Conservation (phyloP, 2,888 invertebrate species). For the Stenodera caucasica region DNA sequence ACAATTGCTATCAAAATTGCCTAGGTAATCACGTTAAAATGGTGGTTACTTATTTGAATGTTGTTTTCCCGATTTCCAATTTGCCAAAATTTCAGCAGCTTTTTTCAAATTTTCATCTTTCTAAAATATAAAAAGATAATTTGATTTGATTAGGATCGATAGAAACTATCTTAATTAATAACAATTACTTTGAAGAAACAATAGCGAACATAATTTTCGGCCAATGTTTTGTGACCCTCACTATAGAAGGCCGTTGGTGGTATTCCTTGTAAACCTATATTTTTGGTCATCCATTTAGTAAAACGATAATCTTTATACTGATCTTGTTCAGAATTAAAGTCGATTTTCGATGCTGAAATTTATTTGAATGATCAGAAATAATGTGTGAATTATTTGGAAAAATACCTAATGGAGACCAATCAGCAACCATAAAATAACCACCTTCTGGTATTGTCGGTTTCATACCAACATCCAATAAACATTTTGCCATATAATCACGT, state of each 20-base stretch:
- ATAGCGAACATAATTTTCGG: constrained; percentile 85
- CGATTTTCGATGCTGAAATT: constrained; percentile 64
- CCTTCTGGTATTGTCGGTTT: constrained; percentile 92
- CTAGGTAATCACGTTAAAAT: neutral
- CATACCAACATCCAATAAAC: constrained; percentile 80
- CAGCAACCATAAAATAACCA: constrained; percentile 96
- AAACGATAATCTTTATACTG: constrained; percentile 85
- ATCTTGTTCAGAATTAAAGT: constrained; percentile 71
- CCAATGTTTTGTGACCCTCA: constrained; percentile 73
- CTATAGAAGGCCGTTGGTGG: constrained; percentile 95
- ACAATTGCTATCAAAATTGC: too few relatives aligned
- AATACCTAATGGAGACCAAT: constrained; percentile 79
- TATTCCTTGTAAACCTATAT: constrained; percentile 89
- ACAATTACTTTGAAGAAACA: constrained; percentile 94
- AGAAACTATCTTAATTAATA: constrained; percentile 21
- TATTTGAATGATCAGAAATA: constrained; percentile 9
- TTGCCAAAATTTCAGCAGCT: constrained; percentile 65
- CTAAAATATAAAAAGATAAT: constrained; percentile 49
- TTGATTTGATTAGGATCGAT: constrained; percentile 16
- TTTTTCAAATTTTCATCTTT: constrained; percentile 73
- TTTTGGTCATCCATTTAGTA: constrained; percentile 94
- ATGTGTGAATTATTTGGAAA: too few relatives aligned
- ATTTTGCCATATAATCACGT: constrained; percentile 76
- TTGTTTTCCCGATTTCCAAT: constrained; percentile 56
- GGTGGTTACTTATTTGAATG: neutral